Evolutionary conservation across 2,797 vertebrate species (phyloP), one percentile per base, ranked within the genome.

Genomic region (Megaceryle alcyon): DNA sequence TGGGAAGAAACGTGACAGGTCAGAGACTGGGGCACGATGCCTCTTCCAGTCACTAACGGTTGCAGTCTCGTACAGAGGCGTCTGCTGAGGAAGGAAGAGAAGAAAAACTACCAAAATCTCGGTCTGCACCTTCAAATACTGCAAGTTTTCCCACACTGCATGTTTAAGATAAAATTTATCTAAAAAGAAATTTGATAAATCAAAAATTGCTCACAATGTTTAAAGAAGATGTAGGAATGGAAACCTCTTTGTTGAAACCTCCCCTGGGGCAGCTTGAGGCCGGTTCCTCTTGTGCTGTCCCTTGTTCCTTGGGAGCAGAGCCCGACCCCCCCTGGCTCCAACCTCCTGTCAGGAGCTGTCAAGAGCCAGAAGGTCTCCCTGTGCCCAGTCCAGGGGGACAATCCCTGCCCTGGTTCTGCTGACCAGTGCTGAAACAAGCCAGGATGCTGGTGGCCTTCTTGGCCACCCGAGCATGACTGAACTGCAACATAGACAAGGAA

Each of bases 11-110:
- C 1, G 2, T 4, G 17, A 31, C 15, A 18, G 64, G 2, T 8
- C 51, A 26, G 70, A n/a, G 5, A 31, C 23, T 2, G 20, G 15
- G 2, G 28, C 7, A 0, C 3, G 19, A 43, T 7, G 35, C 26
- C 35, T 19, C 39, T 41, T 19, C 39, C 49, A 13, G 39, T 15
- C 23, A 48, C 56, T 49, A 16, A 21, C 64, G 2, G 0, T 2
- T 19, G 31, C 22, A 6, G 9, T 9, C 44, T 41, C 6, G 0
- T 6, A 19, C 61, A 11, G 49, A 68, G 56, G 39, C 31, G 33
- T 48, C 39, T 53, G 57, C 41, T 1, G 44, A 15, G 20, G 22
- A 31, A 29, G 44, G 28, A 26, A 23, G 28, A 44, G 25, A 41
- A 72, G 39, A 71, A 35, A 57, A 7, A 33, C 9, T 26, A 13